Percentiles rank a stretch among this genome's conserved stretches.
Conservation (phyloP, 2,113 vertebrate genomes). For the Coregonus clupeaformis region DNA sequence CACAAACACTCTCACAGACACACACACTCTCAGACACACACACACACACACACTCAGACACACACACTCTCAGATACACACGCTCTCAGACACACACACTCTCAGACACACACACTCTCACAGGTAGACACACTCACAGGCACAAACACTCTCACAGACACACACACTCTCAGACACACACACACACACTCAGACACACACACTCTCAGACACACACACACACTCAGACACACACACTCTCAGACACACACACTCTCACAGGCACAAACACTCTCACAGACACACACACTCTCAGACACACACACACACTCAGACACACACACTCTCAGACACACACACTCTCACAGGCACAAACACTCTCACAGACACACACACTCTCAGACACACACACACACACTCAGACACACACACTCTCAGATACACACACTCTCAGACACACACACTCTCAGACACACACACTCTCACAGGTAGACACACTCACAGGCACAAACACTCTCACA, state of each 20-base stretch:
- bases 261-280: no score
- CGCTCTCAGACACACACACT: slow-evolving; percentile 24
- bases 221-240: slow-evolving; percentile 24
- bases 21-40: background rate
- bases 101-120: background rate
- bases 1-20: background rate
- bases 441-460: slow-evolving; percentile 1
- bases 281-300: background rate
- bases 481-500: background rate
- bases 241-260: slow-evolving; percentile 30
- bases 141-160: background rate
- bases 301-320: background rate
- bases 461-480: slow-evolving; percentile 8
- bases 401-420: background rate
- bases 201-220: no score
- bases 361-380: background rate
- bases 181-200: background rate
- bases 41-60: background rate
- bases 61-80: slow-evolving; percentile 17
- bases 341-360: no score
- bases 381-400: slow-evolving; percentile 23
- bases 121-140: background rate
- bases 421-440: background rate
- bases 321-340: background rate
- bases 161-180: background rate